Evolutionary conservation across 2,113 vertebrate species (phyloP).

Genomic region (Oophaga pumilio): DNA sequence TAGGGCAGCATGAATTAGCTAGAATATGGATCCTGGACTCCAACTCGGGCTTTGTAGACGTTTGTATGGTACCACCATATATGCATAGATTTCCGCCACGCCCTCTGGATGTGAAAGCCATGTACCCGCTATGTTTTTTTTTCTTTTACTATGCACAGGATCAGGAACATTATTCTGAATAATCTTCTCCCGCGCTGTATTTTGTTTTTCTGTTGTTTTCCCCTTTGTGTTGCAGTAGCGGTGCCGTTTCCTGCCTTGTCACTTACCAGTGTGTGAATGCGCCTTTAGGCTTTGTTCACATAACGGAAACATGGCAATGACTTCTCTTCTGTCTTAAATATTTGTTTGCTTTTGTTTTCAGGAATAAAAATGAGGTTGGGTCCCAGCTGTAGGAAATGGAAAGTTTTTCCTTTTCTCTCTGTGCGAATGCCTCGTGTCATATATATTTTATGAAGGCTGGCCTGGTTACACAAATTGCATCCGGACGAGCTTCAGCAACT

Average conservation of each 20-base stretch:
- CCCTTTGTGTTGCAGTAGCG: background rate
- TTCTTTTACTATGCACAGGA: background rate
- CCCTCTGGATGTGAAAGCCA: too few relatives aligned
- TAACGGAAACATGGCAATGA: background rate
- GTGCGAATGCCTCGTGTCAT: background rate
- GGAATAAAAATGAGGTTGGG: background rate
- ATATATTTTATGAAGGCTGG: conserved; percentile 3
- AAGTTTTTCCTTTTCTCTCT: background rate
- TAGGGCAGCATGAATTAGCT: too few relatives aligned
- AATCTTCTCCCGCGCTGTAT: background rate
- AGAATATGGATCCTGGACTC: too few relatives aligned
- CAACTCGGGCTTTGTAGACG: too few relatives aligned
- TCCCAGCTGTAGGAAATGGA: background rate
- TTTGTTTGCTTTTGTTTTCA: background rate
- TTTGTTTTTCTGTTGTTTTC: background rate
- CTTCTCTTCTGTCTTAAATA: background rate
- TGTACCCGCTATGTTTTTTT: background rate
- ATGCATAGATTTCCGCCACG: too few relatives aligned
- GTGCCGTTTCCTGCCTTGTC: background rate
- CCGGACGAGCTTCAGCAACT: background rate
- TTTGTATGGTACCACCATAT: too few relatives aligned
- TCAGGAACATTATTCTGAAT: background rate
- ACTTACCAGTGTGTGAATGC: background rate
- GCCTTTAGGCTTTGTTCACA: background rate
- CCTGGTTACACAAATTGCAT: conserved; percentile 8